Base-by-base conservation (phyloP, 2,113 vertebrate genomes). In the Psophia crepitans region DNA sequence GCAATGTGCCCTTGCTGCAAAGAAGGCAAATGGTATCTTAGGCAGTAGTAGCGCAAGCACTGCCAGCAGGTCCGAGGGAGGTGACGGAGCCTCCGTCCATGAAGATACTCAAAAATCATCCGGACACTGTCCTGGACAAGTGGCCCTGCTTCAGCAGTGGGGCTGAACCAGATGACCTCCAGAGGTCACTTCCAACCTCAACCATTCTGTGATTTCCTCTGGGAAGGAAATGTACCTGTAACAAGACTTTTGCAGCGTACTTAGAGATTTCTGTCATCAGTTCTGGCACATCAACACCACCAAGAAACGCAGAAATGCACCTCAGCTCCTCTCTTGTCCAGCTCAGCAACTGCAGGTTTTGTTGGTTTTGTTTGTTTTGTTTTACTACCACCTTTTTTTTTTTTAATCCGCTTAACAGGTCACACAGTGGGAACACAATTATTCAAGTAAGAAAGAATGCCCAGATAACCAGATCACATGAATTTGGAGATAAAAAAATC, bases 131-230 rank as follows among this genome's bases (percentile, higher is more conserved):
- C 14, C 66, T 39, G 8, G 44, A 22, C 15, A 74, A 35, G 28
- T 9, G 13, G 48, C 12, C 14, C 39, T 46, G 63, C 26, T 69
- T 70, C 64, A 84, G 54, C 48, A 49, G 7, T 0, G 0, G 6
- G 3, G 3, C 1, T 85, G 35, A 69, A 74, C 64, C n/a, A 1
- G 0, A 51, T 8, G 14, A 28, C 39, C 43, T 41, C 48, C 41
- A 79, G 35, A 79, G n/a, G 24, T 63, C 43, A 16, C 21, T 69
- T 89, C 41, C 51, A 66, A 75, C 35, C 14, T 57, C 51, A 74
- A 27, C 19, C 11, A 56, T 44, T 39, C 54, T 24, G 44, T 15
- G 2, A 39, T 65, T 81, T 70, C 14, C 69, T 43, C 43, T 64
- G 1, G 11, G 28, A 78, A 75, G 51, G 21, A 85, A 77, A 77